These are phyloP conservation scores for Epinephelus awoara DNA, from an alignment of 2,797 vertebrate species.

Conservation along the genomic window DNA sequence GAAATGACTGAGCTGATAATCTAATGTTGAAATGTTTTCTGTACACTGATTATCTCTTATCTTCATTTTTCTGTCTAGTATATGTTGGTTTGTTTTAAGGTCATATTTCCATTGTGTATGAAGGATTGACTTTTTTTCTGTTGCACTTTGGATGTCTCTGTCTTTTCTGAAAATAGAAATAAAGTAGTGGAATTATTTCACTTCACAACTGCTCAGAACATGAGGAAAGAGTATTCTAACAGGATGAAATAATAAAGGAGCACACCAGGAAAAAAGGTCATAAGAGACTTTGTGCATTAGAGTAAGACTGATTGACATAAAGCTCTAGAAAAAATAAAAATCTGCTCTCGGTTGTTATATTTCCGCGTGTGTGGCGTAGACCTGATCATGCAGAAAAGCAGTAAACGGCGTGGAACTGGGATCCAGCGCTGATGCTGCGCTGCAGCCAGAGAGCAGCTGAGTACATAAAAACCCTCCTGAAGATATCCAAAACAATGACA, in stretches of 20 bases:
- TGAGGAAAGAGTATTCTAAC: no score
- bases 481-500: constrained; percentile 95
- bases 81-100: neutral
- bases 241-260: neutral
- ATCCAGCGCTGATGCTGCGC: constrained; percentile 83
- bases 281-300: neutral
- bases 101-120: constrained; percentile 1
- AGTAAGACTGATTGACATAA: constrained; percentile 13
- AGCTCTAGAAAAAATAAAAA: neutral
- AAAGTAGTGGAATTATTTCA: neutral
- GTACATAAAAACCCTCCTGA: constrained; percentile 90
- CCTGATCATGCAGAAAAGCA: constrained; percentile 84
- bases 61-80: no score
- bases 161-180: neutral
- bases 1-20: no score
- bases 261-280: neutral
- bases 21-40: no score
- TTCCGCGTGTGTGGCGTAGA: constrained; percentile 77
- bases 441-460: constrained; percentile 89
- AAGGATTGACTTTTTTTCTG: neutral
- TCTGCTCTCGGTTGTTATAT: constrained; percentile 4
- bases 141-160: no score
- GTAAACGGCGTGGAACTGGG: constrained; percentile 89
- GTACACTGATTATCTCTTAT: no score
- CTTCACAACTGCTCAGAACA: neutral